These are phyloP conservation scores for Aelia acuminata DNA, from an alignment of 2,888 invertebrate species.

Conservation along the genomic window DNA sequence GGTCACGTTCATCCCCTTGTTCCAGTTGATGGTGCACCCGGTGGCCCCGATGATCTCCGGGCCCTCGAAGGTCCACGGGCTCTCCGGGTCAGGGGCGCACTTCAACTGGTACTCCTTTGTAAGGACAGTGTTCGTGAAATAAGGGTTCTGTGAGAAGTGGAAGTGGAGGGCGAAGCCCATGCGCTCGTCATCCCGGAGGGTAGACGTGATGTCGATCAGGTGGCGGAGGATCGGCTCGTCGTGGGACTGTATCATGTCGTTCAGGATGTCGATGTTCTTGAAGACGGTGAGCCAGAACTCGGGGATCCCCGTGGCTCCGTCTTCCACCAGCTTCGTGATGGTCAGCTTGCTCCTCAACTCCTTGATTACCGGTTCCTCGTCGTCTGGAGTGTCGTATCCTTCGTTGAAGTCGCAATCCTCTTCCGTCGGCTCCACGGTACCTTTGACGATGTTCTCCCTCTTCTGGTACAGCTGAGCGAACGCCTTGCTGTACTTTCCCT, in stretches of 20 bases:
- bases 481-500: slow-evolving; percentile 79
- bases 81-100: slow-evolving; percentile 87
- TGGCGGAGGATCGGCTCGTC: slow-evolving; percentile 93
- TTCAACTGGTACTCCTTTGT: slow-evolving; percentile 94
- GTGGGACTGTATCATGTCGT: slow-evolving; percentile 89
- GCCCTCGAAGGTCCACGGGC: slow-evolving; percentile 92
- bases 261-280: slow-evolving; percentile 87
- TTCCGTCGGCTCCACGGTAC: slow-evolving; percentile 61
- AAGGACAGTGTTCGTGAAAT: slow-evolving; percentile 86
- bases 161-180: slow-evolving; percentile 90
- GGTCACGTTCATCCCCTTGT: slow-evolving; percentile 96
- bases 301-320: slow-evolving; percentile 79
- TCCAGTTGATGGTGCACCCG: slow-evolving; percentile 97
- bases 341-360: slow-evolving; percentile 61
- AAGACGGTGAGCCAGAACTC: slow-evolving; percentile 97
- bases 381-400: slow-evolving; percentile 61
- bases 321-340: slow-evolving; percentile 60
- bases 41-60: slow-evolving; percentile 93
- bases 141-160: slow-evolving; percentile 92
- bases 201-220: slow-evolving; percentile 83
- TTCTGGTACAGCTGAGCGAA: slow-evolving; percentile 59
- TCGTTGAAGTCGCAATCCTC: slow-evolving; percentile 58
- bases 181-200: slow-evolving; percentile 74
- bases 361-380: slow-evolving; percentile 57
- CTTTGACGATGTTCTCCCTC: slow-evolving; percentile 61